Evolutionary conservation across 2,888 invertebrate species (phyloP), one percentile per base, ranked within the genome.

Genomic region (Volucella inflata): DNA sequence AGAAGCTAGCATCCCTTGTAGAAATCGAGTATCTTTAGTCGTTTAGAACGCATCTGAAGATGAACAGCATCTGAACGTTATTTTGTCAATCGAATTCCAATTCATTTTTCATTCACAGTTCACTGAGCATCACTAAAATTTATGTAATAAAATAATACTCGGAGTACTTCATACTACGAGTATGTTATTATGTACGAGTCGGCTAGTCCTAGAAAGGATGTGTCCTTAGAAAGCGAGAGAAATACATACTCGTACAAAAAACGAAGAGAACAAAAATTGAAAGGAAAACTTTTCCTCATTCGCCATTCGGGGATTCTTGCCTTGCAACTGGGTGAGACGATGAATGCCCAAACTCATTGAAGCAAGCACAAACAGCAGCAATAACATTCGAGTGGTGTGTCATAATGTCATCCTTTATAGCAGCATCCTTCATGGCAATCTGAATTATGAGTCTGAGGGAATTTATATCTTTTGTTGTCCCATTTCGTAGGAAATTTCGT

Each of bases 21-120:
- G 50, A 21, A 48, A 50, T 30, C 6, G 30, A 6, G 30, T 30
- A 30, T 30, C 30, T 30, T 30, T 30, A 30, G 30, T 30, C 6
- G 30, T 30, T 30, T 6, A 30, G 30, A 30, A 30, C 30, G 16
- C 59, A 65, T 62, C 46, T 57, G 62, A 82, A 87, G 82, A 87
- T 78, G 83, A 87, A 77, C 83, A 87, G 81, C 76, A 84, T 78
- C 81, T 64, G 77, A 87, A 88, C 87, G 88, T 89, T 90, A 89
- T 90, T 90, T 89, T 90, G 90, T 90, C 90, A 91, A 89, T 90
- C 89, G 90, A 89, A 88, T 89, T 90, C 89, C 90, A 90, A 91
- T 91, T 90, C 91, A 91, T 91, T 90, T 91, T 90, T 91, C 90
- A 90, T 90, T 90, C 89, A 90, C 90, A 89, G 89, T 89, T 90